A percentile compares a stretch with the other conserved stretches of the same genome.
Evolutionary conservation across 2,797 vertebrate species (phyloP).

Genomic region (Channallabes apus): DNA sequence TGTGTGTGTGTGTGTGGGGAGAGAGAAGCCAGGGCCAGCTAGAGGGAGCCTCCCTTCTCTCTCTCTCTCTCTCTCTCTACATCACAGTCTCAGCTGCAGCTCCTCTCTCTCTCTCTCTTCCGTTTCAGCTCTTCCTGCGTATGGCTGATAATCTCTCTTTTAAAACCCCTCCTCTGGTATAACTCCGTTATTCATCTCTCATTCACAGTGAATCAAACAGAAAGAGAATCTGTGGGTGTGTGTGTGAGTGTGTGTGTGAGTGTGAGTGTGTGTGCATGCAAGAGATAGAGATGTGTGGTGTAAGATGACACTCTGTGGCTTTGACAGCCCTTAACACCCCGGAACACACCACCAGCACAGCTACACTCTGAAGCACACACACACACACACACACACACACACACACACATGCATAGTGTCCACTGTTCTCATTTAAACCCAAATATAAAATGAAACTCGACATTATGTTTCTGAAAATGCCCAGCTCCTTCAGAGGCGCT

Average conservation of each 20-base stretch:
- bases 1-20: not conserved
- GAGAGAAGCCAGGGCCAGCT: conserved; percentile 45
- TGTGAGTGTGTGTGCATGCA: not conserved
- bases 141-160: conserved; percentile 62
- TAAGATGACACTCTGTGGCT: not conserved
- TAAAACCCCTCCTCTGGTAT: conserved; percentile 58
- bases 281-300: not conserved
- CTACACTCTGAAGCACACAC: not conserved
- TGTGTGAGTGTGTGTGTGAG: not conserved
- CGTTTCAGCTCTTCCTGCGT: conserved; percentile 58
- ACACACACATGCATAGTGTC: not conserved
- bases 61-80: conserved; percentile 32
- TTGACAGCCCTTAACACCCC: not conserved
- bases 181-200: conserved; percentile 68
- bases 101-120: conserved; percentile 20
- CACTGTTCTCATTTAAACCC: not conserved
- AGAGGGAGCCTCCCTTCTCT: conserved; percentile 50
- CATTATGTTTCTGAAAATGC: not conserved
- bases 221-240: not conserved
- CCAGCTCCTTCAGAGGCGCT: not conserved
- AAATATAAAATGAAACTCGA: too few species aligned
- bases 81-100: conserved; percentile 58
- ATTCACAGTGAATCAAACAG: conserved; percentile 53
- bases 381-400: not conserved
- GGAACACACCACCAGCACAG: not conserved